Conservation (phyloP, 1,140 invertebrate species). For the Andricus grossulariae region DNA sequence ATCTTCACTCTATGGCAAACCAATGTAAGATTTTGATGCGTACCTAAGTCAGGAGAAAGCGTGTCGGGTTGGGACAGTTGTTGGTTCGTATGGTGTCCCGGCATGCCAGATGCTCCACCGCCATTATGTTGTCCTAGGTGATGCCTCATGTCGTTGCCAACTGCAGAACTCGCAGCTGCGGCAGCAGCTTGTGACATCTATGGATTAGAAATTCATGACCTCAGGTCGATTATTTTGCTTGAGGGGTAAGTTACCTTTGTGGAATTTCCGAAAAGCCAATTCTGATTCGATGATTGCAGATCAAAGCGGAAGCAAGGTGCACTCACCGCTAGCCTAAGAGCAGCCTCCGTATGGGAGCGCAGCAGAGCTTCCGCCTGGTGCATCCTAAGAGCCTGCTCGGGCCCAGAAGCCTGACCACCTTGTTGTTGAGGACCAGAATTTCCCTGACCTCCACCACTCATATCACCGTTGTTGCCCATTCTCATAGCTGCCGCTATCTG, state of each 20-base stretch:
- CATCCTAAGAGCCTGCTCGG: constrained; percentile 84
- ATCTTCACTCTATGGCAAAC: background rate
- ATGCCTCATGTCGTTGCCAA: constrained; percentile 73
- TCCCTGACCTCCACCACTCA: constrained; percentile 74
- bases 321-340: constrained; percentile 85
- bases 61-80: constrained; percentile 73
- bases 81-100: constrained; percentile 74
- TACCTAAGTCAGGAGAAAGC: constrained; percentile 74
- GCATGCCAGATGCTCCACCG: constrained; percentile 71
- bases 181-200: constrained; percentile 74
- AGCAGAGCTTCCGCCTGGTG: constrained; percentile 87
- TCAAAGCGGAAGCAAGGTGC: constrained; percentile 30
- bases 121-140: constrained; percentile 73
- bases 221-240: constrained; percentile 2
- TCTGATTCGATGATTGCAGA: constrained; percentile 9
- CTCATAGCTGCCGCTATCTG: constrained; percentile 88
- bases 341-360: constrained; percentile 88
- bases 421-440: constrained; percentile 76
- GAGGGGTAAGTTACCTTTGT: background rate
- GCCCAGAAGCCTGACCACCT: constrained; percentile 77
- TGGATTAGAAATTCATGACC: constrained; percentile 20
- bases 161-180: constrained; percentile 70
- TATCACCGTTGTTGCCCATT: constrained; percentile 81
- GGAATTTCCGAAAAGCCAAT: constrained; percentile 18
- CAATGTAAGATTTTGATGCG: constrained; percentile 41